These are phyloP conservation scores for Bothrops jararaca DNA, from an alignment of 2,113 vertebrate species.

Conservation along the genomic window DNA sequence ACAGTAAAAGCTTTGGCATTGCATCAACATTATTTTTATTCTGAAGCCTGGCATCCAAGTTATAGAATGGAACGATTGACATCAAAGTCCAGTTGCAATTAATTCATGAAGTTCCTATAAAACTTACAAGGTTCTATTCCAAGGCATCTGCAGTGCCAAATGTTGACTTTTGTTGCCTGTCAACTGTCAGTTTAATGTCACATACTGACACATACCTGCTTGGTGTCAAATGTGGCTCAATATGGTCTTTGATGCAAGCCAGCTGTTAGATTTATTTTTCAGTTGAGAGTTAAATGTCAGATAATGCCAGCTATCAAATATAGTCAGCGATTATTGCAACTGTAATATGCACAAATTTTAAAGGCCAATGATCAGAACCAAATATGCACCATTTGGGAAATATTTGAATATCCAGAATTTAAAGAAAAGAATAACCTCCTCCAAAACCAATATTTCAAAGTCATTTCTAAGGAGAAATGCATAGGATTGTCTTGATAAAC, in stretches of 20 bases:
- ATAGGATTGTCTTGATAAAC: not conserved
- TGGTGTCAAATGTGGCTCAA: not conserved
- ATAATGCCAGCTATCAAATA: not conserved
- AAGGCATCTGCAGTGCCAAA: not conserved
- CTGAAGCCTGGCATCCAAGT: not conserved
- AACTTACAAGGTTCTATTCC: not conserved
- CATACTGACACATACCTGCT: not conserved
- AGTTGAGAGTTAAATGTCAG: not conserved
- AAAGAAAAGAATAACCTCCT: not conserved
- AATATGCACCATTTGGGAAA: not conserved
- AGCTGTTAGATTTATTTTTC: not conserved
- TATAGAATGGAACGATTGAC: not conserved
- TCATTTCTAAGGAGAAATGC: not conserved
- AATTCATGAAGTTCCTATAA: not conserved
- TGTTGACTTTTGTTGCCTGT: not conserved
- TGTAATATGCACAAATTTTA: not conserved
- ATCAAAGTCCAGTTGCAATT: not conserved
- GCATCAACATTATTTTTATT: not conserved
- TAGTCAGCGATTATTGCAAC: not conserved
- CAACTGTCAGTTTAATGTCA: not conserved
- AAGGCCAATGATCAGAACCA: not conserved
- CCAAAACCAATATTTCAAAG: not conserved
- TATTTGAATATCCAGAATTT: not conserved
- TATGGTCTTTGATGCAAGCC: not conserved
- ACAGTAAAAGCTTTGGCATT: not conserved